A percentile compares a stretch with the other conserved stretches of the same genome.
phyloP scores from a whole-genome alignment of 1,140 invertebrate genomes.

The Drosophila sechellia region DNA sequence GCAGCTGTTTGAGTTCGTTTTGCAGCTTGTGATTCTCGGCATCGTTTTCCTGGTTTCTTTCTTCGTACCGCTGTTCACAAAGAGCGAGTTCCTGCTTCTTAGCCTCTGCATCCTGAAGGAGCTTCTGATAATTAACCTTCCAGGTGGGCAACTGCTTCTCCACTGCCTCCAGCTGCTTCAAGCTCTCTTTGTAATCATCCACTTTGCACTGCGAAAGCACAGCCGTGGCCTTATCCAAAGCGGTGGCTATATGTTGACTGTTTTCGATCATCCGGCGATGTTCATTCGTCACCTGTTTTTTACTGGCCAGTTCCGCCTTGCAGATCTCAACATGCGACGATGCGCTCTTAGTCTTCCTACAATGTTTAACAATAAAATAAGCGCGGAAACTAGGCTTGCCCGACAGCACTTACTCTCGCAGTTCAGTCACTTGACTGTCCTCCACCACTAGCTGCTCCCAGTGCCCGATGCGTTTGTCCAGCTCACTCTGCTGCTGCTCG shows the following conservation, averaged over 20 bases:
- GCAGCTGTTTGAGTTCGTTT: slow-evolving; percentile 5
- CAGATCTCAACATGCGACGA: slow-evolving; percentile 23
- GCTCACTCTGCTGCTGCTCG: slow-evolving; percentile 28
- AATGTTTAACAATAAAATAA: not conserved
- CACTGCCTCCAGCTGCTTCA: slow-evolving; percentile 35
- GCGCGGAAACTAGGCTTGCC: not conserved
- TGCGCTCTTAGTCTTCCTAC: slow-evolving; percentile 40
- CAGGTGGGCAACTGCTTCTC: slow-evolving; percentile 18
- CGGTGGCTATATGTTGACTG: slow-evolving; percentile 24
- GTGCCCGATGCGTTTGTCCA: slow-evolving; percentile 31
- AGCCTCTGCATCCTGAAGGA: not conserved
- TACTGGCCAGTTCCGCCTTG: slow-evolving; percentile 37
- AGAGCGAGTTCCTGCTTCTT: slow-evolving; percentile 11
- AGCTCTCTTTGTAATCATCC: slow-evolving; percentile 36
- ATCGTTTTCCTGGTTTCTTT: slow-evolving; percentile 19
- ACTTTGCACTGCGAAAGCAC: slow-evolving; percentile 31
- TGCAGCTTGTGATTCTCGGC: slow-evolving; percentile 16
- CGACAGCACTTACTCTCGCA: slow-evolving; percentile 36
- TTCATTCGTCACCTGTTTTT: slow-evolving; percentile 34
- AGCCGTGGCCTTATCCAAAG: slow-evolving; percentile 47
- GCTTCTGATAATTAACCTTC: slow-evolving; percentile 13
- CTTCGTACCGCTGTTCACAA: slow-evolving; percentile 20
- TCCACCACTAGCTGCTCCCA: slow-evolving; percentile 51
- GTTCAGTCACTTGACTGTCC: slow-evolving; percentile 43
- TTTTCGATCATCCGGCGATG: slow-evolving; percentile 43